Base-by-base conservation (phyloP, 2,888 invertebrate genomes). In the Noctuana brunneofusca region DNA sequence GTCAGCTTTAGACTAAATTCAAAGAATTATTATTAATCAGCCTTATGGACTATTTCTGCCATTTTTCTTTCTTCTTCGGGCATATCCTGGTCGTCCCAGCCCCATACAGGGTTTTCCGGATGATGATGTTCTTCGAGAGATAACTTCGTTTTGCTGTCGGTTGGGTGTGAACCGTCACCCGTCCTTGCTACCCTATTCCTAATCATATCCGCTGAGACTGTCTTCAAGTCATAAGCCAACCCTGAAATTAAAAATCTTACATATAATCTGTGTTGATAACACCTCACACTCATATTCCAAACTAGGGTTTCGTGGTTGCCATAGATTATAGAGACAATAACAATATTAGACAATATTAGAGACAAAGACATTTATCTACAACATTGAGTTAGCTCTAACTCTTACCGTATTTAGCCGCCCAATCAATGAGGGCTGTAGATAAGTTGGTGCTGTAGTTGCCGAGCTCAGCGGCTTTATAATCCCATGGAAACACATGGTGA, bases 401-500 rank as follows among this genome's bases (percentile, higher is more conserved):
- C 41, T 14, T 77, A 93, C 97, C 97, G 58, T 96, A 87, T 76
- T 89, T 92, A 5, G 96, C 95, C 75, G 95, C 96, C 35, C 93
- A 77, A 69, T 95, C 94, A 68, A 95, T 94, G 64, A 95, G 87
- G 0, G 90, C 93, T 0, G 94, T 95, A 0, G 95, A 94, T 1
- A 90, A 74, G 75, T 95, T 95, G 11, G 92, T 90, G n/a, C 89
- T 86, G 79, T 95, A 95, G 73, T 93, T 89, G 54, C 95, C 95
- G 24, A 95, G 88, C 75, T 95, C 95, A 20, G 95, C 94, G 71
- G 95, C 94, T 71, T 95, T 95, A 92, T 95, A 95, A 76, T 95
- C 95, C 94, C 96, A 96, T 0, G 97, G 97, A 85, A 97, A 97
- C 18, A 95, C 95, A 82, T 97, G 97, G 74, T 97, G 97, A 81